Evolutionary conservation across 2,113 vertebrate species (phyloP).

Genomic region (Oxyruncus cristatus): DNA sequence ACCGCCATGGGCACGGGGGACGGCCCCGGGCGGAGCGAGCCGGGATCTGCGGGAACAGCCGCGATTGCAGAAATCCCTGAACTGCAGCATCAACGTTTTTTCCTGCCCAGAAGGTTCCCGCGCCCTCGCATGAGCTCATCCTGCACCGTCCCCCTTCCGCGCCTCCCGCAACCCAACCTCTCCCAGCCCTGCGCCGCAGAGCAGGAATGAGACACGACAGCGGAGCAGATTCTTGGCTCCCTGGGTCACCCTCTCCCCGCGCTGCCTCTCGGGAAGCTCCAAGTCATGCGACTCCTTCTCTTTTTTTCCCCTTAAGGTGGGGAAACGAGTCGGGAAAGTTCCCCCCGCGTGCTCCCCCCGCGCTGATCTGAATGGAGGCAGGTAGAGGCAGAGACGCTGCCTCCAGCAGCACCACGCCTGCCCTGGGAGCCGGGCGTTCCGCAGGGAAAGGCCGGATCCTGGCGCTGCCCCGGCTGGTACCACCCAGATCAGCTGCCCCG

Average conservation of each 20-base stretch:
- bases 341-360: not conserved
- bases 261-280: not conserved
- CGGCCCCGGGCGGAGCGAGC: not conserved
- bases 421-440: not conserved
- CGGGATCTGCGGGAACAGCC: not conserved
- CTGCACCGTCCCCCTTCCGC: not conserved
- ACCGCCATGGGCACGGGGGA: not conserved
- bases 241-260: not conserved
- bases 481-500: not conserved
- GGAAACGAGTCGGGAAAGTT: not conserved
- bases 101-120: slow-evolving; percentile 8
- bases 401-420: not conserved
- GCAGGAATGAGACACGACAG: not conserved
- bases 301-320: not conserved
- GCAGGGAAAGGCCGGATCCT: not conserved
- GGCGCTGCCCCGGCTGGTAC: not conserved
- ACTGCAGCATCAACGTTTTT: slow-evolving; percentile 13
- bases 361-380: not conserved
- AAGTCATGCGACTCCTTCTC: not conserved
- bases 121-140: slow-evolving; percentile 13
- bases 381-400: not conserved
- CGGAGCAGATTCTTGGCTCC: not conserved
- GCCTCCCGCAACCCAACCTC: slow-evolving; percentile 28
- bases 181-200: not conserved
- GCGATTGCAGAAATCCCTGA: not conserved